These are phyloP conservation scores for Dendrocopos noguchii DNA, from an alignment of 2,113 vertebrate genomes.

Conservation along the genomic window DNA sequence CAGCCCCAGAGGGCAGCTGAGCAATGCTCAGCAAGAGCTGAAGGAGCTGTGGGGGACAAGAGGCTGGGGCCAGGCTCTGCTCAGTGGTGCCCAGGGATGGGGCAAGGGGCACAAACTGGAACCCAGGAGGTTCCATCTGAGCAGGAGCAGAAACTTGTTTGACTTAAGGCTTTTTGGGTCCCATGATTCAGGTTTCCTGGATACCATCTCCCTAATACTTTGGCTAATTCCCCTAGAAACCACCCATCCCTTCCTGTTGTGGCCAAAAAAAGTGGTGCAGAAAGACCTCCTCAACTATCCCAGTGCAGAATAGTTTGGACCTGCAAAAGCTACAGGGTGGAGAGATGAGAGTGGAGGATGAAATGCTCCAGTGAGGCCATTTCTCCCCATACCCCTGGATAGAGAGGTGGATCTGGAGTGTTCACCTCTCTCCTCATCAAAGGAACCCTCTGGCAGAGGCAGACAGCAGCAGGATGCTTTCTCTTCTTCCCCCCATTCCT, in stretches of 20 bases:
- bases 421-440: fast-evolving
- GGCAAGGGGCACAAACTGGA: too few relatives aligned
- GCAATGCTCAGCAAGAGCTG: too few relatives aligned
- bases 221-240: neutral
- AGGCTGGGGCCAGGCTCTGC: too few relatives aligned
- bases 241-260: neutral
- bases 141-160: too few relatives aligned
- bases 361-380: neutral
- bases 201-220: neutral
- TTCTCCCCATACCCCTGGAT: fast-evolving
- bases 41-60: too few relatives aligned
- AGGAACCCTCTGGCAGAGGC: neutral
- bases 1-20: too few relatives aligned
- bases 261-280: neutral
- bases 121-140: too few relatives aligned
- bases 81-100: too few relatives aligned
- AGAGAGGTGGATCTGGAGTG: fast-evolving
- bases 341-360: neutral
- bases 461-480: neutral
- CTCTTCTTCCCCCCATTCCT: neutral
- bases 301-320: neutral
- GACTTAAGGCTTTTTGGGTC: too few relatives aligned
- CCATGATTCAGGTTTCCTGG: neutral
- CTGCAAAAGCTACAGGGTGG: neutral
- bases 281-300: too few relatives aligned